A percentile compares a stretch with the other conserved stretches of the same genome.
These are phyloP conservation scores for Agelaius phoeniceus DNA, from an alignment of 2,113 vertebrate species.

Conservation along the genomic window DNA sequence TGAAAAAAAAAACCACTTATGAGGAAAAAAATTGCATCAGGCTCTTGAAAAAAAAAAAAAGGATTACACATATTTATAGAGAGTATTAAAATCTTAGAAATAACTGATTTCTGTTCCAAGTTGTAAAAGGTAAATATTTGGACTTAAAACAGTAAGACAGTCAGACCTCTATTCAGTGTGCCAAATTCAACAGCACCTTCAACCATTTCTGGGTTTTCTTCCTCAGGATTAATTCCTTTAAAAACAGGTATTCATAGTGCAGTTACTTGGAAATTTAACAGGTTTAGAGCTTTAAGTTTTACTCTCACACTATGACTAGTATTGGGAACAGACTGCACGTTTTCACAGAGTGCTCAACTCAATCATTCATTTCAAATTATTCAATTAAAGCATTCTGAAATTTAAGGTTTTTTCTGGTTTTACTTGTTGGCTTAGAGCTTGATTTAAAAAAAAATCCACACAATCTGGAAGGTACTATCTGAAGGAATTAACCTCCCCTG, in stretches of 20 bases:
- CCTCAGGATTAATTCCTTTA: background rate
- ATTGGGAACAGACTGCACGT: background rate
- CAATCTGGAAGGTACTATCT: background rate
- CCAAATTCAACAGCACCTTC: conserved; percentile 19
- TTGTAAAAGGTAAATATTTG: conserved; percentile 9
- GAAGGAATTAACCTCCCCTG: background rate
- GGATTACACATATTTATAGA: background rate
- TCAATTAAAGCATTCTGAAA: background rate
- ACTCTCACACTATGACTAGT: background rate
- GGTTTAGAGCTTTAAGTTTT: background rate
- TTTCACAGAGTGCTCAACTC: background rate
- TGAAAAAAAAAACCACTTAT: background rate
- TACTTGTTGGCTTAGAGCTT: background rate
- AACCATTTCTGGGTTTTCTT: background rate
- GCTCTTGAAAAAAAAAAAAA: background rate
- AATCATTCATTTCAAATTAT: background rate
- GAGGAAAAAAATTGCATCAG: background rate
- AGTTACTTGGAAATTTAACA: background rate
- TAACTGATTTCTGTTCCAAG: background rate
- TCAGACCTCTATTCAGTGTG: background rate
- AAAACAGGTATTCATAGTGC: background rate
- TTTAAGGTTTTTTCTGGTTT: background rate
- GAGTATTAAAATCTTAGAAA: background rate
- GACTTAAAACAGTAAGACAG: background rate
- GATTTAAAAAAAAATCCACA: background rate